Conservation (phyloP, 2,888 invertebrate species). For the Chloroclystis v-ata region DNA sequence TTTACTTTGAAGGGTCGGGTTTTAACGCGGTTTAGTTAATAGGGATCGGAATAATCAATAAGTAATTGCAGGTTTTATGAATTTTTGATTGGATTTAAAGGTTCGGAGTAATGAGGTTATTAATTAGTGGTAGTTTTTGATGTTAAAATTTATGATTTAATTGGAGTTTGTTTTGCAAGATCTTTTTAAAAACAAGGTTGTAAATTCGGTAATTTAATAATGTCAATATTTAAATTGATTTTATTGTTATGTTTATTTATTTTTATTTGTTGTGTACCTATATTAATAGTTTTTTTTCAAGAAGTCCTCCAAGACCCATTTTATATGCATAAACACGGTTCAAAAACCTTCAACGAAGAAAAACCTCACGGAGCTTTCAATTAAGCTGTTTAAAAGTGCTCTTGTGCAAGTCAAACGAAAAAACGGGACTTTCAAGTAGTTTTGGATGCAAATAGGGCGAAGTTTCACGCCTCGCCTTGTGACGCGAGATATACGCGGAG, state of each 20-base stretch:
- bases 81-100: constrained; percentile 2
- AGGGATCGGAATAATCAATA: constrained; percentile 1
- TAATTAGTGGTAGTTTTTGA: no score
- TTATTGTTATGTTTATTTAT: no score
- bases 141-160: no score
- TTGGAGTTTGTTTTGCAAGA: no score
- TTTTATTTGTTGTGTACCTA: no score
- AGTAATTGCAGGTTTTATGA: background rate
- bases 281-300: no score
- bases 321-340: no score
- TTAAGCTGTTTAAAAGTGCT: constrained; percentile 21
- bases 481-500: background rate
- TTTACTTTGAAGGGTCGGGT: constrained; percentile 1
- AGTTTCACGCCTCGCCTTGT: constrained; percentile 3
- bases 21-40: background rate
- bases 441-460: constrained; percentile 23
- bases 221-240: no score
- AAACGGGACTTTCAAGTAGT: constrained; percentile 20
- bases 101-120: background rate
- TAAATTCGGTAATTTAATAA: no score
- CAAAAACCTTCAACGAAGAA: constrained; percentile 9
- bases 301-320: no score
- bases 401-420: constrained; percentile 22
- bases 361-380: constrained; percentile 20
- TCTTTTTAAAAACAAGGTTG: no score